A percentile compares a stretch with the other conserved stretches of the same genome.
These are phyloP conservation scores for Torymus auratus DNA, from an alignment of 2,888 invertebrate species.

Conservation along the genomic window DNA sequence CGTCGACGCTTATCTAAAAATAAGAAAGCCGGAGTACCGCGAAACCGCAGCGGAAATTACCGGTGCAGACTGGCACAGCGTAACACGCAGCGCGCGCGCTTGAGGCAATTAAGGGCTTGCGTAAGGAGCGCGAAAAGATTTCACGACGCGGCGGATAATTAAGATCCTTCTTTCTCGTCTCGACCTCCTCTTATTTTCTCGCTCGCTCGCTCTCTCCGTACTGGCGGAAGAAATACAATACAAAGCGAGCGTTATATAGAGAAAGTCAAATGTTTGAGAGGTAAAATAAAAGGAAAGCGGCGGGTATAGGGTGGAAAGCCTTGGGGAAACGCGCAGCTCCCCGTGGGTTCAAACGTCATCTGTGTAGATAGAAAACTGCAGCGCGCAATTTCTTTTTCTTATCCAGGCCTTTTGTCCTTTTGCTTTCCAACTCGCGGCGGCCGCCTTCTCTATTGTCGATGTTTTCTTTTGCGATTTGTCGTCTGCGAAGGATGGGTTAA, in stretches of 20 bases:
- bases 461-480: slow-evolving; percentile 7
- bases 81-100: not conserved
- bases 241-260: not conserved
- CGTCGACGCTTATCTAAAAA: not conserved
- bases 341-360: slow-evolving; percentile 17
- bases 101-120: slow-evolving; percentile 32
- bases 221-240: slow-evolving; percentile 2
- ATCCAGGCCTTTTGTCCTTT: not conserved
- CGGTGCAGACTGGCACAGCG: not conserved
- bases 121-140: slow-evolving; percentile 33
- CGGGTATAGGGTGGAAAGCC: not conserved
- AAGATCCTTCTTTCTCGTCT: slow-evolving; percentile 11
- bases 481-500: not conserved
- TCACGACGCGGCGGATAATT: slow-evolving; percentile 27
- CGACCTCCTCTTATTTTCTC: not conserved
- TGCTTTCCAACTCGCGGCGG: not conserved
- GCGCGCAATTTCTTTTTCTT: slow-evolving; percentile 10
- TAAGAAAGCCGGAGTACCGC: slow-evolving; percentile 13
- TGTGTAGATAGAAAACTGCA: slow-evolving; percentile 11
- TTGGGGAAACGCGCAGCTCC: not conserved
- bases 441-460: not conserved
- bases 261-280: slow-evolving; percentile 37
- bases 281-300: slow-evolving; percentile 3
- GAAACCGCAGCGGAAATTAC: slow-evolving; percentile 16
- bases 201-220: not conserved